Evolutionary conservation across 2,888 invertebrate genomes (phyloP).

Genomic region (Lypha dubia): DNA sequence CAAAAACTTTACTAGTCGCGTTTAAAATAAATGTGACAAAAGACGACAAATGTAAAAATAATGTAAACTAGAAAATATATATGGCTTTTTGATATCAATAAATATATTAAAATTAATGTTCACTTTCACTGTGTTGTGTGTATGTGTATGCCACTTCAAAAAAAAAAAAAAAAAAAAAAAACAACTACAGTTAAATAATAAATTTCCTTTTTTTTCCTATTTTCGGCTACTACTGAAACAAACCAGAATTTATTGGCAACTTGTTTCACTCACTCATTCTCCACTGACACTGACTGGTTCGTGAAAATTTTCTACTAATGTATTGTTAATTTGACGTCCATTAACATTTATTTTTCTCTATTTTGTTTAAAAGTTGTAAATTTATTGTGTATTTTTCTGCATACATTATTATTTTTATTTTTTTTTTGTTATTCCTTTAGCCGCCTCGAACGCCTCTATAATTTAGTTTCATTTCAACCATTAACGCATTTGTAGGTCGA

Average conservation of each 20-base stretch:
- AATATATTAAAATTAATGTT: background rate
- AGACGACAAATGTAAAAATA: too few species aligned
- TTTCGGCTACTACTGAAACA: too few species aligned
- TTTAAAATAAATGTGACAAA: background rate
- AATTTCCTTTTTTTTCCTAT: background rate
- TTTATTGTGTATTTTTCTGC: background rate
- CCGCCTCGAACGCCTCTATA: slow-evolving; percentile 41
- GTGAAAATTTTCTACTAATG: background rate
- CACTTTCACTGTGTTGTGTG: background rate
- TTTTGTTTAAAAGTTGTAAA: slow-evolving; percentile 16
- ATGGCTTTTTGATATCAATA: background rate
- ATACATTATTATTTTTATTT: too few species aligned
- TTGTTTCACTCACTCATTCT: background rate
- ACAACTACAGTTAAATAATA: background rate
- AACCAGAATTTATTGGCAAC: too few species aligned
- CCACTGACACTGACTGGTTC: background rate
- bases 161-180: too few species aligned
- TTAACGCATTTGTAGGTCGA: slow-evolving; percentile 60
- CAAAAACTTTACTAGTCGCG: background rate
- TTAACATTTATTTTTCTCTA: slow-evolving; percentile 31
- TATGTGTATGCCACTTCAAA: too few species aligned
- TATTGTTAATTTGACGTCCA: slow-evolving; percentile 33
- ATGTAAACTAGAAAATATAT: background rate
- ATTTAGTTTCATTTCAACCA: slow-evolving; percentile 64
- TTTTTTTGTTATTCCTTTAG: slow-evolving; percentile 26